Evolutionary conservation across 92 coral and sea anemone genomes (phyloP).

Genomic region (Parazoanthus darwini): DNA sequence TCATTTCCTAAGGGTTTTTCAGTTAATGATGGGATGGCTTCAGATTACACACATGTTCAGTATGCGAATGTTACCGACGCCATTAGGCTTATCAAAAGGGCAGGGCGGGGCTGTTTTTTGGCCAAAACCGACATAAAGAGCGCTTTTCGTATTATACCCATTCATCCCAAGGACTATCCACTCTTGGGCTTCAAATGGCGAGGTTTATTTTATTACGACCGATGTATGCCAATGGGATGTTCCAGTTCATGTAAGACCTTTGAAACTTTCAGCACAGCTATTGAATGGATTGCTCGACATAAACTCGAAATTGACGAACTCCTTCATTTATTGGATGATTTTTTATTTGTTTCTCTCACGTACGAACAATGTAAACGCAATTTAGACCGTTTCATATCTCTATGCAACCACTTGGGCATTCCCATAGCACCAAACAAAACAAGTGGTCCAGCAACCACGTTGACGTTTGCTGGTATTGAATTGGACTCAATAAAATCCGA

Average conservation of each 20-base stretch:
- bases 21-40: slow-evolving; percentile 44
- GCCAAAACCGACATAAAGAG: slow-evolving; percentile 47
- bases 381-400: not conserved
- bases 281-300: slow-evolving; percentile 53
- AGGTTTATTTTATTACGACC: not conserved
- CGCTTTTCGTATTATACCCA: slow-evolving; percentile 25
- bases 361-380: slow-evolving; percentile 14
- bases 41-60: too few species aligned
- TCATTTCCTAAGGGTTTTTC: slow-evolving; percentile 56
- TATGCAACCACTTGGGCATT: slow-evolving; percentile 53
- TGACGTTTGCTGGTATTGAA: slow-evolving; percentile 60
- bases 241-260: slow-evolving; percentile 59
- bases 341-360: slow-evolving; percentile 39
- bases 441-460: slow-evolving; percentile 45
- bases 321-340: slow-evolving; percentile 55
- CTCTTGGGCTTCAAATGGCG: slow-evolving; percentile 45
- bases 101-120: slow-evolving; percentile 42
- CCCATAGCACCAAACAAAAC: slow-evolving; percentile 55
- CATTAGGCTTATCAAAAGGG: slow-evolving; percentile 20
- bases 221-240: slow-evolving; percentile 47
- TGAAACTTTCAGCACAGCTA: slow-evolving; percentile 47
- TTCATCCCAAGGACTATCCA: slow-evolving; percentile 46
- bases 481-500: slow-evolving; percentile 44
- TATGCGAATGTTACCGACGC: slow-evolving; percentile 23
- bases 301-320: slow-evolving; percentile 33